Evolutionary conservation across 2,113 vertebrate genomes (phyloP), one percentile per base, ranked within the genome.

Genomic region (Rattus rattus): DNA sequence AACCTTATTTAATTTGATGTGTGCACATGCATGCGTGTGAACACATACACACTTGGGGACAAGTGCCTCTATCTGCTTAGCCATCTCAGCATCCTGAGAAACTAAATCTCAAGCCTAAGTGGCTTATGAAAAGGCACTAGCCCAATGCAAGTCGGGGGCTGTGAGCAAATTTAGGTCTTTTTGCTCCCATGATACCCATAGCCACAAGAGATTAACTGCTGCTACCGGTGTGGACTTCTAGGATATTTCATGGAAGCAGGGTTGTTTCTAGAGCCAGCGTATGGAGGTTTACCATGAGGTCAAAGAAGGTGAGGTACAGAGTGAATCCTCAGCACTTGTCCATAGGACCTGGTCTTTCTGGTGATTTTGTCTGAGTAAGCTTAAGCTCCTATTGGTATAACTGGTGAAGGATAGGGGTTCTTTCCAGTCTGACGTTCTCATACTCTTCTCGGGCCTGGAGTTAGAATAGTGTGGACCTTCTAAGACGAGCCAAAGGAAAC

Each of bases 131-230:
- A 79, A 95, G 84, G 36, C 4, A 16, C 14, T 13, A 0, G 7
- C 30, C 72, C 69, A 0, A 4, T 54, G 56, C 10, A 56, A 63
- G 11, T 30, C 11, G 33, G 47, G 7, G 17, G 43, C 70, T n/a
- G 3, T n/a, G 8, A n/a, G 81, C 17, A 36, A 26, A 72, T 33
- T 26, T 33, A 39, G 17, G 10, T 61, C 39, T 59, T 49, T 30
- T 8, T 19, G 80, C n/a, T 56, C 13, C 33, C 13, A 7, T 28
- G 72, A 0, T 59, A 33, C 17, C 56, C 88, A 1, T 75, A n/a
- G 61, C 22, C 13, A 28, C 13, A 6, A 0, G n/a, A 22, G 12
- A 3, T 22, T 20, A 12, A 20, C 20, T 19, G 1, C 6, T 1
- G 5, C 49, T 75, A 5, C 1, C 7, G 16, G 56, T 20, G 10